phyloP scores from a whole-genome alignment of 35 echinoderm and acorn worm genomes.

The Lytechinus variegatus region DNA sequence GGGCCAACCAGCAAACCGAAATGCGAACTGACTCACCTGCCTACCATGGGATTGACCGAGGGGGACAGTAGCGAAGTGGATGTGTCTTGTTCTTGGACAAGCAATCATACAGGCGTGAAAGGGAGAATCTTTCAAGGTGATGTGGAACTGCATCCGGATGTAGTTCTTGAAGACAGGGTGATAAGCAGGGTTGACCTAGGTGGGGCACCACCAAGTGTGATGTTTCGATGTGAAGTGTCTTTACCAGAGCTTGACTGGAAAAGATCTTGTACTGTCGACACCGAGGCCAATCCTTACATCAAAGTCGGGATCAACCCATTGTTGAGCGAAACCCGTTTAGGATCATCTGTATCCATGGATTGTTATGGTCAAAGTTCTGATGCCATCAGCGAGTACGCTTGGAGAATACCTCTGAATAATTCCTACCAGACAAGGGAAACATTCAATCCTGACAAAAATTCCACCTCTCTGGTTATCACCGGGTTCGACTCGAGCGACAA shows the following conservation, averaged over 20 bases:
- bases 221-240: conserved; percentile 17
- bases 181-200: not conserved
- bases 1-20: not conserved
- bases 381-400: not conserved
- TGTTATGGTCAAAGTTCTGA: conserved; percentile 17
- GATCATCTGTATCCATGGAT: not conserved
- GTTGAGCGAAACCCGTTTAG: not conserved
- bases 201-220: not conserved
- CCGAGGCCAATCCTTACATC: not conserved
- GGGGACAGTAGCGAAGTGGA: not conserved
- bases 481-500: not conserved
- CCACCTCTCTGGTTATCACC: not conserved
- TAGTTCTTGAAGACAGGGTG: not conserved
- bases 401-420: not conserved
- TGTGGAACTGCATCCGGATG: not conserved
- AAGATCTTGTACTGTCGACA: conserved; percentile 24
- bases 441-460: conserved; percentile 9
- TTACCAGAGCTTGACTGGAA: conserved; percentile 24
- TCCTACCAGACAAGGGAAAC: conserved; percentile 19
- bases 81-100: conserved; percentile 23
- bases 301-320: conserved; percentile 37
- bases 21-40: conserved; percentile 29
- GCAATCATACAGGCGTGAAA: conserved; percentile 19
- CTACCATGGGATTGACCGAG: not conserved
- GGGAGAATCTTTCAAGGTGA: not conserved